These are phyloP conservation scores for Eidolon dupreanum DNA, from an alignment of 2,797 vertebrate species.

Conservation along the genomic window DNA sequence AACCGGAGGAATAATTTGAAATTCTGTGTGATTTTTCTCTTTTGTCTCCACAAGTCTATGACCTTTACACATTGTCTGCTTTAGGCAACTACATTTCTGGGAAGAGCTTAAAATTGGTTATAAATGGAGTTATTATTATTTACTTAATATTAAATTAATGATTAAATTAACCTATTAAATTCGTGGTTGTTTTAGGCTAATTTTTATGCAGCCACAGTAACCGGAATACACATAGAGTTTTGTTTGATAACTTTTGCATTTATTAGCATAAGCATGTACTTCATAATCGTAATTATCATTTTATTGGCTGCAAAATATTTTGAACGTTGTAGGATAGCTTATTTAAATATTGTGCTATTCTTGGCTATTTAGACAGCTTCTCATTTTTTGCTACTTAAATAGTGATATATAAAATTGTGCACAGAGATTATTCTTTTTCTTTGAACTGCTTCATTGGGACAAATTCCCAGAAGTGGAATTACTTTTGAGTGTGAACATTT, in stretches of 20 bases:
- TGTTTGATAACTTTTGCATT: constrained; percentile 23
- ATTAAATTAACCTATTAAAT: not conserved
- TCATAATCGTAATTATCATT: constrained; percentile 14
- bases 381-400: constrained; percentile 26
- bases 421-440: constrained; percentile 37
- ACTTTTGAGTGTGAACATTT: constrained; percentile 24
- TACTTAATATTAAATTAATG: not conserved
- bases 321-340: not conserved
- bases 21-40: not conserved
- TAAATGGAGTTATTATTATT: not conserved
- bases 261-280: constrained; percentile 43
- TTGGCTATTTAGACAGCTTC: constrained; percentile 37
- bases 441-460: constrained; percentile 40
- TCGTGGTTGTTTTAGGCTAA: not conserved
- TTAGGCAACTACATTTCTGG: not conserved
- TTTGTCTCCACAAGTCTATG: constrained; percentile 1
- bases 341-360: constrained; percentile 57
- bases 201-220: constrained; percentile 13
- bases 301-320: constrained; percentile 62
- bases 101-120: not conserved
- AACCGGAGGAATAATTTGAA: not conserved
- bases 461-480: constrained; percentile 72
- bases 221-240: not conserved
- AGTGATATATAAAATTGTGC: constrained; percentile 23
- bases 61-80: not conserved